A percentile compares a stretch with the other conserved stretches of the same genome.
Conservation (phyloP, 2,113 vertebrate species). For the Suncus etruscus region DNA sequence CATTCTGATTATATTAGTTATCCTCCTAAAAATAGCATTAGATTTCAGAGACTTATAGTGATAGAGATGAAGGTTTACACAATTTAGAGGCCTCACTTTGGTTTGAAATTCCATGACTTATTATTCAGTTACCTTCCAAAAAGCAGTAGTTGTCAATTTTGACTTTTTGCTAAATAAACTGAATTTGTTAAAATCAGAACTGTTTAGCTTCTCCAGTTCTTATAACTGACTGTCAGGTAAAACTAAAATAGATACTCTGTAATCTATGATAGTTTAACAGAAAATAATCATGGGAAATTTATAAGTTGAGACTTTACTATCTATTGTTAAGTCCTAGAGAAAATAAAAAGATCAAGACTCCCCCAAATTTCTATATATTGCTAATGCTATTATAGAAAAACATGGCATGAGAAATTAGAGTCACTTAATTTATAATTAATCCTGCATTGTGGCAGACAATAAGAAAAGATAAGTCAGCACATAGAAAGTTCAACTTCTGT, state of each 20-base stretch:
- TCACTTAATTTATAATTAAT: not conserved
- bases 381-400: constrained; percentile 17
- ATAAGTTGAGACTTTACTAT: not conserved
- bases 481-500: not conserved
- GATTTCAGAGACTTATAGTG: not conserved
- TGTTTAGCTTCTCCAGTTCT: constrained; percentile 6
- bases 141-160: not conserved
- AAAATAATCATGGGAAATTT: constrained; percentile 18
- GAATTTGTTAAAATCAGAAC: constrained; percentile 33
- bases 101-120: not conserved
- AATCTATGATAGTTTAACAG: not conserved
- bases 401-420: not conserved
- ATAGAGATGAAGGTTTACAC: rapidly evolving
- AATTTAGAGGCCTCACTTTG: constrained; percentile 8
- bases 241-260: constrained; percentile 50
- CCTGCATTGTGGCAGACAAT: not conserved
- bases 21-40: not conserved
- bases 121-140: constrained; percentile 12
- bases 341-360: constrained; percentile 25
- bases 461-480: not conserved
- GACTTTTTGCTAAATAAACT: constrained; percentile 55
- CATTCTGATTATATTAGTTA: not conserved
- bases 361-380: not conserved
- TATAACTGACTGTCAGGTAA: constrained; percentile 1
- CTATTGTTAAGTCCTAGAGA: constrained; percentile 15